These are phyloP conservation scores for Nansenia antarctica DNA, from an alignment of 2,113 vertebrate genomes.

Conservation along the genomic window DNA sequence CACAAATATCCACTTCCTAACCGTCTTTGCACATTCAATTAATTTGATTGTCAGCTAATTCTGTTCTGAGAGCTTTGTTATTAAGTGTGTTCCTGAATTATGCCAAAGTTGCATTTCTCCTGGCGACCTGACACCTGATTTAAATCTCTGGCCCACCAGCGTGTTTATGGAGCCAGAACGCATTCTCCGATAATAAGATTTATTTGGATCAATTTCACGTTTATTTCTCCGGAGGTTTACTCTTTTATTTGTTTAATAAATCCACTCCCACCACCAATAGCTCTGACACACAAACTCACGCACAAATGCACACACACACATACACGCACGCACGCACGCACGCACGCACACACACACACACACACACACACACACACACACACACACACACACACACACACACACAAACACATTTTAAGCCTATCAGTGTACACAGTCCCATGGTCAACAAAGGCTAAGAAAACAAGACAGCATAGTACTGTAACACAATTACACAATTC, in stretches of 20 bases:
- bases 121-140: slow-evolving; percentile 51
- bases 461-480: neutral
- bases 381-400: too few relatives aligned
- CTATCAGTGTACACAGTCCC: neutral
- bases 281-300: neutral
- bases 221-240: slow-evolving; percentile 52
- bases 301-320: too few relatives aligned
- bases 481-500: too few relatives aligned
- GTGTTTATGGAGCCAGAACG: slow-evolving; percentile 28
- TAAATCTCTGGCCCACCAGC: slow-evolving; percentile 32
- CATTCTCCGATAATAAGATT: slow-evolving; percentile 48
- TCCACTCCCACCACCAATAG: slow-evolving; percentile 37
- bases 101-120: slow-evolving; percentile 53
- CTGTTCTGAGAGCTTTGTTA: slow-evolving; percentile 30
- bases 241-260: slow-evolving; percentile 60
- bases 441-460: neutral
- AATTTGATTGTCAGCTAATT: slow-evolving; percentile 42
- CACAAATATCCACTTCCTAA: neutral
- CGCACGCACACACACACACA: too few relatives aligned
- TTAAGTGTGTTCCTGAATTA: slow-evolving; percentile 49
- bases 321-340: too few relatives aligned
- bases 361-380: too few relatives aligned
- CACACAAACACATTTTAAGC: too few relatives aligned
- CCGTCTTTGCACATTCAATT: slow-evolving; percentile 30
- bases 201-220: slow-evolving; percentile 60